Base-by-base conservation (phyloP, 2,888 invertebrate genomes). In the Rambutsinella grinnellia region DNA sequence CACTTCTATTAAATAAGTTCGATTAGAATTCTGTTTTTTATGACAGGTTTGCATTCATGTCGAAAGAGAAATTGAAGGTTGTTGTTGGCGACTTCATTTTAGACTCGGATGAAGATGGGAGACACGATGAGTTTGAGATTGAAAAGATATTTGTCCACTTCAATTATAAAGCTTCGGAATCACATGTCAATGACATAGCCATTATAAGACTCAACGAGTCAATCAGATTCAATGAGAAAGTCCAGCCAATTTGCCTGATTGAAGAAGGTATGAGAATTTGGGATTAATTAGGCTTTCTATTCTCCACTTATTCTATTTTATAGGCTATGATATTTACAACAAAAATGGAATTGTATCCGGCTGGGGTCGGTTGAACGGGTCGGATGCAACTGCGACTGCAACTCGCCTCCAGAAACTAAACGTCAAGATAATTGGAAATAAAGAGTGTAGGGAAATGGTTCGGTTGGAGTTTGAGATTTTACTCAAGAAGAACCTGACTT, bases 161-260 rank as follows among this genome's bases (percentile, higher is more conserved):
- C 21, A 76, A 79, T 58, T 83, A 83, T 78, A 81, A 81, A 53
- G 76, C 80, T 8, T 70, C 79, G 21, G 58, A 78, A 28, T 79
- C 80, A 3, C 80, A 83, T 44, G 49, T 79, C 3, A 83, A 83
- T 63, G 83, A 83, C 62, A 83, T 83, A 44, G 83, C 81, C 2
- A 51, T 83, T 0, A 27, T 83, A 8, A 77, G 79, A 67, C 26
- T 81, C 0, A 71, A 69, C 27, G 60, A 53, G 19, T 65, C 60
- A 19, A 79, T 83, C 21, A 63, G 56, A 8, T 83, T 75, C 27
- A 76, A 72, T 21, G 65, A 78, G n/a, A 76, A 66, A 13, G 63
- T 81, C 26, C 81, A 83, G 23, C 83, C 83, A n/a, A 57, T 83
- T 5, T 83, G 83, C 53, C 63, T 83, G n/a, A 67, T 77, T 6